A percentile compares a stretch with the other conserved stretches of the same genome.
These are phyloP conservation scores for Hydropsyche tenuis DNA, from an alignment of 1,140 invertebrate species.

Conservation along the genomic window DNA sequence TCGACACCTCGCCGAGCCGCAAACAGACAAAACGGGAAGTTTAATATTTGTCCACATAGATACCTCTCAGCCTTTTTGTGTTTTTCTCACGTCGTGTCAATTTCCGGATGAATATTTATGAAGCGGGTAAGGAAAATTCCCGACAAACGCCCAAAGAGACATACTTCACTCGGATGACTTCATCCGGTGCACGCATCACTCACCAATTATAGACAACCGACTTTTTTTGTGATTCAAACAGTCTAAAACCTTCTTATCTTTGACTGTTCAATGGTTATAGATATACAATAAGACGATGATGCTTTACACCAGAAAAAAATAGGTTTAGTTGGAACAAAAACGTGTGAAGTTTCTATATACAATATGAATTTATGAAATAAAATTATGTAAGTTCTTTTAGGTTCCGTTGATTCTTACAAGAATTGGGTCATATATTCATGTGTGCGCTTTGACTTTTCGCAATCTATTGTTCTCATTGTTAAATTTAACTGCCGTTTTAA, in stretches of 20 bases:
- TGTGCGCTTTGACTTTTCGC: not conserved
- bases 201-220: not conserved
- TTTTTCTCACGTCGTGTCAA: constrained; percentile 19
- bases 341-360: too few relatives aligned
- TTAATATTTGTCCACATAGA: constrained; percentile 37
- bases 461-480: constrained; percentile 3
- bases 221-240: not conserved
- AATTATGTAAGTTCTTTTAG: too few relatives aligned
- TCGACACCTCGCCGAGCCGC: not conserved
- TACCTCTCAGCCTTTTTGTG: not conserved
- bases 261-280: too few relatives aligned
- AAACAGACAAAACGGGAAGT: constrained; percentile 44
- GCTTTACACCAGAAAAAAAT: too few relatives aligned
- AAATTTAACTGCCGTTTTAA: not conserved
- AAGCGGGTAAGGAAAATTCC: not conserved
- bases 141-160: not conserved
- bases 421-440: not conserved
- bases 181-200: not conserved
- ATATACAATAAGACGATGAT: too few relatives aligned
- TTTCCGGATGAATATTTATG: constrained; percentile 33
- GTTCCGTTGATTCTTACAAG: too few relatives aligned
- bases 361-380: too few relatives aligned
- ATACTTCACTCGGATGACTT: not conserved
- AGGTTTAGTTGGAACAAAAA: too few relatives aligned
- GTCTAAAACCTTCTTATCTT: too few relatives aligned